A percentile compares a stretch with the other conserved stretches of the same genome.
Conservation (phyloP, 2,888 invertebrate genomes). For the Hirudinaria manillensis region DNA sequence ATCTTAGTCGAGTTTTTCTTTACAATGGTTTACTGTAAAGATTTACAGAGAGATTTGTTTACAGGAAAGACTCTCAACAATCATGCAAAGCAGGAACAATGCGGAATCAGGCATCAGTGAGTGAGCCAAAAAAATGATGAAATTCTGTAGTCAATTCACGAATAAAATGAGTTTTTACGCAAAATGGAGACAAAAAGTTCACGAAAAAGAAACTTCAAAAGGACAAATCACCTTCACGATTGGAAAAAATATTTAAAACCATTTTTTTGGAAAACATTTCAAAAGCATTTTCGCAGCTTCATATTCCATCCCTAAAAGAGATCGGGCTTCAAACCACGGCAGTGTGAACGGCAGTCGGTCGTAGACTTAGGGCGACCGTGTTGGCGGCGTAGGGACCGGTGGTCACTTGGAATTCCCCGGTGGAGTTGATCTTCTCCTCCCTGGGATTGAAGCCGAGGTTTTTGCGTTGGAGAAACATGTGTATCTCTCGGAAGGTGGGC, state of each 20-base stretch:
- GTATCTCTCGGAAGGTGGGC: slow-evolving; percentile 80
- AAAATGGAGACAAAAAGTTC: too few relatives aligned
- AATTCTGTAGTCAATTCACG: too few relatives aligned
- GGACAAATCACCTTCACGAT: not conserved
- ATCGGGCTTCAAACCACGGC: not conserved
- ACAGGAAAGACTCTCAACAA: too few relatives aligned
- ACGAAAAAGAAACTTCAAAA: too few relatives aligned
- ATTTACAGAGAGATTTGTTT: too few relatives aligned
- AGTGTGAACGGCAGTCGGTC: not conserved
- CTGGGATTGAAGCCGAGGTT: slow-evolving; percentile 53
- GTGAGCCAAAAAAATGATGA: too few relatives aligned
- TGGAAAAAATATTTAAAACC: slow-evolving; percentile 1
- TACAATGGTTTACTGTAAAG: too few relatives aligned
- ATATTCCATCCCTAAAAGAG: not conserved
- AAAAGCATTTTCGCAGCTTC: not conserved
- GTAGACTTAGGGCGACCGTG: not conserved
- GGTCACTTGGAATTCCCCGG: not conserved
- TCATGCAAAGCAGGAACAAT: too few relatives aligned
- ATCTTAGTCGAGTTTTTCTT: too few relatives aligned
- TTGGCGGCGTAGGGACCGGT: slow-evolving; percentile 4
- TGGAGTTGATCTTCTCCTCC: slow-evolving; percentile 38
- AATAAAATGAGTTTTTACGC: too few relatives aligned
- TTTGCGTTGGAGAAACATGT: slow-evolving; percentile 67
- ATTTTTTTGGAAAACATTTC: not conserved
- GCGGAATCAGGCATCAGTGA: too few relatives aligned